Evolutionary conservation across 2,797 vertebrate genomes (phyloP).

Genomic region (Myotis pilosus): DNA sequence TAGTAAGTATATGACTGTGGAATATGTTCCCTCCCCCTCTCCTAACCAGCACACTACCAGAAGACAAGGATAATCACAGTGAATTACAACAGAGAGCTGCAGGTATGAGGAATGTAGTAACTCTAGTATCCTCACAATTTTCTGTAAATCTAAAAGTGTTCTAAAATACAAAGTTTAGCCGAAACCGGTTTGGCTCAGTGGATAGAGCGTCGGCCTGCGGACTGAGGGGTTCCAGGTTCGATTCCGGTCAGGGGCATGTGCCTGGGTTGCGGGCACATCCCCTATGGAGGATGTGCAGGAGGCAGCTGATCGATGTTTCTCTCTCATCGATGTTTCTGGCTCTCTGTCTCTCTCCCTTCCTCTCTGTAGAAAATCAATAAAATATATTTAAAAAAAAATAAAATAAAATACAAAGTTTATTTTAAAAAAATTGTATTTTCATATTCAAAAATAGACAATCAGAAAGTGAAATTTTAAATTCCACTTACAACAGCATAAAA

Average conservation of each 20-base stretch:
- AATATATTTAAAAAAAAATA: too few species aligned
- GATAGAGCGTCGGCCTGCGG: too few species aligned
- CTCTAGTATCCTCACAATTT: background rate
- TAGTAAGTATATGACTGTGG: background rate
- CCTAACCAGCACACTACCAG: background rate
- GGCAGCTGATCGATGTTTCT: too few species aligned
- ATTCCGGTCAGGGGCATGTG: too few species aligned
- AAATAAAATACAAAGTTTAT: background rate
- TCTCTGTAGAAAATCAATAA: too few species aligned
- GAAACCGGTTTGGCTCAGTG: too few species aligned
- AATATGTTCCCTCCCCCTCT: background rate
- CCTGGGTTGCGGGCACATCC: too few species aligned
- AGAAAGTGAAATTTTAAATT: background rate
- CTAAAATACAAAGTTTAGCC: background rate
- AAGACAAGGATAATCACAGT: background rate
- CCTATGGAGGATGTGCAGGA: too few species aligned
- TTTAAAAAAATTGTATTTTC: slow-evolving; percentile 11
- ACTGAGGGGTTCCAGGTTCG: too few species aligned
- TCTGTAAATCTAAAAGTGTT: background rate
- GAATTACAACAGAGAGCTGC: background rate
- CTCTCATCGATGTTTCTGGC: too few species aligned
- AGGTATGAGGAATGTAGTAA: background rate
- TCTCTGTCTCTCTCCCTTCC: too few species aligned
- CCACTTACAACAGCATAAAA: slow-evolving; percentile 2
- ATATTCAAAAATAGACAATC: background rate